Evolutionary conservation across 2,113 vertebrate genomes (phyloP).

Genomic region (Cyanistes caeruleus): DNA sequence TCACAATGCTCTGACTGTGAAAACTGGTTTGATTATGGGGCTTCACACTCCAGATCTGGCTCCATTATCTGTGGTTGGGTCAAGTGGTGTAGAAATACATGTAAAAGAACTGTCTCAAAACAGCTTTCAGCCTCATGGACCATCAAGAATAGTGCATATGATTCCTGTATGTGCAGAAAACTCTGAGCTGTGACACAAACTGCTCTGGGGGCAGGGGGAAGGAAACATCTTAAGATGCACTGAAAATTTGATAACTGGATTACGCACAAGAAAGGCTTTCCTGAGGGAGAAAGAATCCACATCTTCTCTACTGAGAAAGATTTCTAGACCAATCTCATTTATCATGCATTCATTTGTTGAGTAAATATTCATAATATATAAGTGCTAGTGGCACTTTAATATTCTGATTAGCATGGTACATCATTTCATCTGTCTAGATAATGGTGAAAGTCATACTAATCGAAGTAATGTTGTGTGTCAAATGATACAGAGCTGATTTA

Average conservation of each 20-base stretch:
- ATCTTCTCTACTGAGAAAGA: not conserved
- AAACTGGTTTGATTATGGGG: not conserved
- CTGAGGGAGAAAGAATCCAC: not conserved
- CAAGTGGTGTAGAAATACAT: fast-evolving
- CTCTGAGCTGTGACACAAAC: not conserved
- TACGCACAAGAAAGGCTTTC: not conserved
- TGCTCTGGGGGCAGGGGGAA: not conserved
- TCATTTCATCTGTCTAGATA: conserved; percentile 40
- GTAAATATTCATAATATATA: conserved; percentile 66
- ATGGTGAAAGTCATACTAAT: conserved; percentile 60
- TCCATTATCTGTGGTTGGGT: not conserved
- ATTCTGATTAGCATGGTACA: conserved; percentile 43
- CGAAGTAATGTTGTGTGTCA: conserved; percentile 59
- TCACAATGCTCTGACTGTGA: not conserved
- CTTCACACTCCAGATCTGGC: not conserved
- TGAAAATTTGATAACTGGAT: not conserved
- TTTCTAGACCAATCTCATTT: conserved; percentile 16
- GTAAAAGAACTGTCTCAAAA: not conserved
- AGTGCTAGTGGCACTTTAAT: conserved; percentile 52
- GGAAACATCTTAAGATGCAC: not conserved
- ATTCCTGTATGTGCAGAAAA: not conserved
- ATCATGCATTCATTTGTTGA: conserved; percentile 48
- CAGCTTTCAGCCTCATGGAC: not conserved
- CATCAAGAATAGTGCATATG: fast-evolving
- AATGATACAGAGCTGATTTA: conserved; percentile 58